These are phyloP conservation scores for Scomberomorus guttatus DNA, from an alignment of 2,797 vertebrate genomes.

Conservation along the genomic window DNA sequence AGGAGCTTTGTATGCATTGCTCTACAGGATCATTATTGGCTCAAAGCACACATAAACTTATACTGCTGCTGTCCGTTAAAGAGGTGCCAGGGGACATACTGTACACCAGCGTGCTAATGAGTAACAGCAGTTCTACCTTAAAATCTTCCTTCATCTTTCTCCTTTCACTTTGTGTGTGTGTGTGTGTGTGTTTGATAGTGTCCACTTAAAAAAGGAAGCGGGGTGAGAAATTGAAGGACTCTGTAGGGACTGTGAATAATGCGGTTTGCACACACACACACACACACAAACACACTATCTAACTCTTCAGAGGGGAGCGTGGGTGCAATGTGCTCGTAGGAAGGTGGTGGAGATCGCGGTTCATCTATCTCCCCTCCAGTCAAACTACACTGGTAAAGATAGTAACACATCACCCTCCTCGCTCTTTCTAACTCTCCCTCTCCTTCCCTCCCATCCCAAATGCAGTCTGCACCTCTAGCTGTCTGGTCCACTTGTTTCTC, in stretches of 20 bases:
- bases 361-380: slow-evolving; percentile 43
- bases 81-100: slow-evolving; percentile 39
- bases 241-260: slow-evolving; percentile 35
- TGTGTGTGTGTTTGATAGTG: slow-evolving; percentile 32
- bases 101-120: slow-evolving; percentile 36
- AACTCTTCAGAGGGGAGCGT: slow-evolving; percentile 36
- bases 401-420: slow-evolving; percentile 37
- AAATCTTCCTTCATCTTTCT: slow-evolving; percentile 34
- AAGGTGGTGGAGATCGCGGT: slow-evolving; percentile 39
- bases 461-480: slow-evolving; percentile 25
- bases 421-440: slow-evolving; percentile 14
- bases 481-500: slow-evolving; percentile 54
- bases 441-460: slow-evolving; percentile 11
- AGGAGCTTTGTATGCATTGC: slow-evolving; percentile 10
- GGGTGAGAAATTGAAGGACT: slow-evolving; percentile 68
- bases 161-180: slow-evolving; percentile 4
- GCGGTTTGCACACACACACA: slow-evolving; percentile 13
- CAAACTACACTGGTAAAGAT: slow-evolving; percentile 38
- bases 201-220: slow-evolving; percentile 32
- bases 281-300: slow-evolving; percentile 27
- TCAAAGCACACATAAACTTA: slow-evolving; percentile 10
- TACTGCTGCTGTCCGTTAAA: slow-evolving; percentile 28
- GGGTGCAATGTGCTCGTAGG: not conserved
- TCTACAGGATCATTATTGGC: slow-evolving; percentile 30
- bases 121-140: slow-evolving; percentile 48